These are phyloP conservation scores for Hyperopisus bebe DNA, from an alignment of 2,113 vertebrate genomes.

Conservation along the genomic window DNA sequence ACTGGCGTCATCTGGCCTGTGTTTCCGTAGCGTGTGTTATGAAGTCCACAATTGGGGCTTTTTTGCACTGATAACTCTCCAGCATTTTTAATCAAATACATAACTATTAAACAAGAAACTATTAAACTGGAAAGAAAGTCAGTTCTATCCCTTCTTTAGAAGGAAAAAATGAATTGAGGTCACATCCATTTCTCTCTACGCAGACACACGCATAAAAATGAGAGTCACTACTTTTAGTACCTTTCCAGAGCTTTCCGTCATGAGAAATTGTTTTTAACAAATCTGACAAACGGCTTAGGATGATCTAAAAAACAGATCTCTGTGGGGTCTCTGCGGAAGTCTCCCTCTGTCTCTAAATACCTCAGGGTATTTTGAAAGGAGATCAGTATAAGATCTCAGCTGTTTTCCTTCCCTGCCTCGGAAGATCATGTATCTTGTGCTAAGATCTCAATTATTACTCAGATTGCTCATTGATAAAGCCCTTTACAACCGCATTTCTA, in stretches of 20 bases:
- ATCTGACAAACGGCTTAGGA: background rate
- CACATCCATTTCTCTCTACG: background rate
- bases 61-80: background rate
- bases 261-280: background rate
- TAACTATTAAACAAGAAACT: background rate
- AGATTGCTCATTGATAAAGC: background rate
- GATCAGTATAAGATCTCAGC: background rate
- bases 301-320: background rate
- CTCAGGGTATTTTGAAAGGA: background rate
- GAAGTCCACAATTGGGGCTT: background rate
- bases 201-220: background rate
- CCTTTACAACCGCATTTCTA: background rate
- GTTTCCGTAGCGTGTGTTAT: background rate
- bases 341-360: conserved; percentile 6
- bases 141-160: background rate
- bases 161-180: background rate
- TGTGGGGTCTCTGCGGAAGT: background rate
- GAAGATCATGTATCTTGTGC: background rate
- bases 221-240: background rate
- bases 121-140: background rate
- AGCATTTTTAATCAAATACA: background rate
- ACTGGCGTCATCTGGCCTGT: background rate
- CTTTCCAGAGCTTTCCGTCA: background rate
- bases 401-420: background rate
- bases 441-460: background rate